Percentiles rank a stretch among this genome's conserved stretches.
These are phyloP conservation scores for Sterrhoptilus dennistouni DNA, from an alignment of 2,113 vertebrate species.

Conservation along the genomic window DNA sequence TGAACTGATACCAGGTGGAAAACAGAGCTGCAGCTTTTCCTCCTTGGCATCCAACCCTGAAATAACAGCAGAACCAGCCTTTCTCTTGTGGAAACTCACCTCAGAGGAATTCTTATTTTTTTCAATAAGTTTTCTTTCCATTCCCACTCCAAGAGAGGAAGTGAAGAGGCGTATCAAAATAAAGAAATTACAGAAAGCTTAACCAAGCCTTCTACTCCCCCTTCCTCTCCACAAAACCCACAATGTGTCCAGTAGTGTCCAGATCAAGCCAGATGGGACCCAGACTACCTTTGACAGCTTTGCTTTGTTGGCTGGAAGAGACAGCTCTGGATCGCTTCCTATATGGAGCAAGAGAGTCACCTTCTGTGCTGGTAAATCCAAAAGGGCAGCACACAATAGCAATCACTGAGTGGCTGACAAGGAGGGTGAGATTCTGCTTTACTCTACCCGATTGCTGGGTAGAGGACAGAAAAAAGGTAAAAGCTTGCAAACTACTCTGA, in stretches of 20 bases:
- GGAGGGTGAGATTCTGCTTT: neutral
- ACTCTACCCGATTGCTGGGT: rapidly evolving
- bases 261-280: neutral
- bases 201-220: neutral
- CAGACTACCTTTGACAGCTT: neutral
- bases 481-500: neutral
- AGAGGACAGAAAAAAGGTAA: neutral
- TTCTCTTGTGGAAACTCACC: neutral
- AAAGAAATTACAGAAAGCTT: neutral
- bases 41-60: neutral
- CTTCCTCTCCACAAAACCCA: neutral
- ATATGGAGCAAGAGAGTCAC: neutral
- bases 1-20: neutral
- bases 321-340: neutral
- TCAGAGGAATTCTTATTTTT: neutral
- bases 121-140: neutral
- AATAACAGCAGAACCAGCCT: neutral
- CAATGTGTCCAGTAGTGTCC: neutral
- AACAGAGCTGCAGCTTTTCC: neutral
- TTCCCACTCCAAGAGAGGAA: neutral
- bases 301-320: neutral
- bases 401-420: neutral
- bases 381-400: neutral
- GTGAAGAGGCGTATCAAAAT: neutral
- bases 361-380: neutral